Conservation (phyloP, 1,140 invertebrate species). For the Macrobrachium nipponense region DNA sequence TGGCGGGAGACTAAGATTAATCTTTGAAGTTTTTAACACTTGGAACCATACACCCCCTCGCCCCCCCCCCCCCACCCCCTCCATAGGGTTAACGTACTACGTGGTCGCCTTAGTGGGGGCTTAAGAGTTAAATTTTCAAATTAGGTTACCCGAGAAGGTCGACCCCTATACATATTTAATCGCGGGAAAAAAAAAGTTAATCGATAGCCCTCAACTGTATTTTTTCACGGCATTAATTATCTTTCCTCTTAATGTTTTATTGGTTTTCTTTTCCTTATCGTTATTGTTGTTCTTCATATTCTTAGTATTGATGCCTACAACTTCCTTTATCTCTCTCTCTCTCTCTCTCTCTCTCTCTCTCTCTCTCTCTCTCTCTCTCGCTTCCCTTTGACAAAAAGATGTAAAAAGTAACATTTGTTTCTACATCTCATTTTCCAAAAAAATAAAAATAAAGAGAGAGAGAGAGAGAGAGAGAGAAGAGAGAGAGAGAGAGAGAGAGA, state of each 20-base stretch:
- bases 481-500: no score
- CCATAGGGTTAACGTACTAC: no score
- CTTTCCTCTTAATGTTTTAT: neutral
- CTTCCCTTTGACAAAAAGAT: neutral
- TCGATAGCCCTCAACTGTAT: neutral
- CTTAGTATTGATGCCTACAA: neutral
- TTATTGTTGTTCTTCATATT: neutral
- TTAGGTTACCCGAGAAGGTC: neutral
- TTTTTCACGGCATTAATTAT: neutral
- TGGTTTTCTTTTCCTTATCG: neutral
- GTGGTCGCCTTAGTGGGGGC: no score
- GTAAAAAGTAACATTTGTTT: no score
- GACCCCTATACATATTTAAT: no score
- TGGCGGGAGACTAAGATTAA: no score
- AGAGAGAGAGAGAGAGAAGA: neutral
- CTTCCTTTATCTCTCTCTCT: neutral
- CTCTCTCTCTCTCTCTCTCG: conserved; percentile 23
- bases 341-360: conserved; percentile 18
- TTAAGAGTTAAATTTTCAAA: neutral
- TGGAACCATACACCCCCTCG: no score
- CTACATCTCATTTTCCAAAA: neutral
- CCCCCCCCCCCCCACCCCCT: no score
- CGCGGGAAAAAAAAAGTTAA: no score
- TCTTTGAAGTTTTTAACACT: no score
- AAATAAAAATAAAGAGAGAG: neutral